A percentile compares a stretch with the other conserved stretches of the same genome.
Conservation (phyloP, 2,797 vertebrate genomes). For the Tiaroga cobitis region DNA sequence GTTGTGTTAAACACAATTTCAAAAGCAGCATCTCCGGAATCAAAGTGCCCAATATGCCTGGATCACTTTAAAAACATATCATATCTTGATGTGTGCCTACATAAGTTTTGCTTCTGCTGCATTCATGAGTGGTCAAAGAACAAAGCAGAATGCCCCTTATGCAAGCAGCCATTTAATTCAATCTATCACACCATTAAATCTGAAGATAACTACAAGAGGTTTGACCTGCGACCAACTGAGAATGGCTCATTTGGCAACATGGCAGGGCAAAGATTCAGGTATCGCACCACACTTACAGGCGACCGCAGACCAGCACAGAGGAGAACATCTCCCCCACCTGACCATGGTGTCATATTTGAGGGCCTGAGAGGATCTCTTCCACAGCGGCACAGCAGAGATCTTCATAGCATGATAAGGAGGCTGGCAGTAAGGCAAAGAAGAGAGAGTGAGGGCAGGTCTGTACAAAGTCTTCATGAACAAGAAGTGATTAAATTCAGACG, state of each 20-base stretch:
- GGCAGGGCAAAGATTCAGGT: slow-evolving; percentile 85
- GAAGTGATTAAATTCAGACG: slow-evolving; percentile 91
- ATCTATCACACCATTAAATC: slow-evolving; percentile 93
- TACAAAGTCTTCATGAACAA: slow-evolving; percentile 81
- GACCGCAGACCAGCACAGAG: slow-evolving; percentile 72
- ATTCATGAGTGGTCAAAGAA: slow-evolving; percentile 97
- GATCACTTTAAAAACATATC: slow-evolving; percentile 92
- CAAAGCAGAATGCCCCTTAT: slow-evolving; percentile 95
- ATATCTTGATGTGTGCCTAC: slow-evolving; percentile 88
- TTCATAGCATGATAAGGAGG: slow-evolving; percentile 82
- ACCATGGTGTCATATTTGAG: slow-evolving; percentile 89
- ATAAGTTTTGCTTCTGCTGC: slow-evolving; percentile 95
- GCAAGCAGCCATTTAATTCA: slow-evolving; percentile 92
- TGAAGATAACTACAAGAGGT: slow-evolving; percentile 90
- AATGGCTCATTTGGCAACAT: slow-evolving; percentile 84
- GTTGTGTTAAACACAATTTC: slow-evolving; percentile 75
- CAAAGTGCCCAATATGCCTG: slow-evolving; percentile 96
- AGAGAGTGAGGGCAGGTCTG: slow-evolving; percentile 78
- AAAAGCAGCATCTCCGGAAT: slow-evolving; percentile 89
- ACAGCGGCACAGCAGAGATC: slow-evolving; percentile 72
- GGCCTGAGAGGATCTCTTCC: slow-evolving; percentile 66
- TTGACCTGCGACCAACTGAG: slow-evolving; percentile 80
- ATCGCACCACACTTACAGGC: slow-evolving; percentile 88
- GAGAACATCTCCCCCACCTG: slow-evolving; percentile 80
- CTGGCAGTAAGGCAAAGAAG: slow-evolving; percentile 81